Evolutionary conservation across 2,888 invertebrate genomes (phyloP).

Genomic region (Drosophila mimica): DNA sequence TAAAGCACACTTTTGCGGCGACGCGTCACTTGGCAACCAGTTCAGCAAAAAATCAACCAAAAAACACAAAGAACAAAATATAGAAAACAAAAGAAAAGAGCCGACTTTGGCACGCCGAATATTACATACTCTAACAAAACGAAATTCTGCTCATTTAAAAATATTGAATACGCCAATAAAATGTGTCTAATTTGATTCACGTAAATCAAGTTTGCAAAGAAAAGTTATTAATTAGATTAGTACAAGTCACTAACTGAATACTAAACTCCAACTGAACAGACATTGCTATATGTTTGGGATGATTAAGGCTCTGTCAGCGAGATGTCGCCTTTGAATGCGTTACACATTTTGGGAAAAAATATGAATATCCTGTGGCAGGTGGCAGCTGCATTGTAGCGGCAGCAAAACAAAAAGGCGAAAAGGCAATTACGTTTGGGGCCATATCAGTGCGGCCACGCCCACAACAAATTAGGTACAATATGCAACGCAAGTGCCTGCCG

Average conservation of each 20-base stretch:
- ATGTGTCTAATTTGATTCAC: background rate
- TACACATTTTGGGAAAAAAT: background rate
- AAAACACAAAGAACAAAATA: constrained; percentile 29
- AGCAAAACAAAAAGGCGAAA: constrained; percentile 69
- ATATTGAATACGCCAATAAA: background rate
- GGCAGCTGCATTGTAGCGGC: constrained; percentile 5
- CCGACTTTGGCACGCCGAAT: background rate
- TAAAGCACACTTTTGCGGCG: constrained; percentile 42
- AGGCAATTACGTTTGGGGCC: constrained; percentile 65
- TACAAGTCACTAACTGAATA: background rate
- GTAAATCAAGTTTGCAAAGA: background rate
- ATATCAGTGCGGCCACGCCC: constrained; percentile 72
- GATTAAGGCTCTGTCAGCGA: background rate
- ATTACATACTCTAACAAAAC: background rate
- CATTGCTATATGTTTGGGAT: background rate
- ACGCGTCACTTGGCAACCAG: constrained; percentile 49
- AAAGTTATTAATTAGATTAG: background rate
- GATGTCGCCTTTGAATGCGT: background rate
- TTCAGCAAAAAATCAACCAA: constrained; percentile 16
- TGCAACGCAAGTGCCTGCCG: constrained; percentile 63
- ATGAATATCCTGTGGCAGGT: background rate
- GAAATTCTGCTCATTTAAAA: background rate
- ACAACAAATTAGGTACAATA: constrained; percentile 69
- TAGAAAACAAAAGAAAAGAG: constrained; percentile 4
- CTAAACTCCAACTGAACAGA: background rate